Percentiles rank a stretch among this genome's conserved stretches.
Conservation (phyloP, 2,888 invertebrate species). For the Portevinia maculata region DNA sequence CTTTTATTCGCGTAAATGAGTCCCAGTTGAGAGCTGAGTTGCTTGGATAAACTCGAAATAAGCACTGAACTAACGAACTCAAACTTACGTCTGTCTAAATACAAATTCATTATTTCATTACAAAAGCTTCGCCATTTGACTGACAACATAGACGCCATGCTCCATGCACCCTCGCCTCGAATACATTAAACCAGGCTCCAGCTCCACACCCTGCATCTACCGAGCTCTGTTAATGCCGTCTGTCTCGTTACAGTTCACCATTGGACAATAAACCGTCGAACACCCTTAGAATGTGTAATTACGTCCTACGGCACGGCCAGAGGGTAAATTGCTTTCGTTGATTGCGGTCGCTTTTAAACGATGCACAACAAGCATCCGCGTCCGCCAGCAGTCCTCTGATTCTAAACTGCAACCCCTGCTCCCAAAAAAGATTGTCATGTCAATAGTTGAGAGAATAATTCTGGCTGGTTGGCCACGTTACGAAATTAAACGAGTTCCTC, state of each 20-base stretch:
- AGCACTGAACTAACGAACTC: too few species aligned
- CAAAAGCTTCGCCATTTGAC: too few species aligned
- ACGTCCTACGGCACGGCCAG: slow-evolving; percentile 33
- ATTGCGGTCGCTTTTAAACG: slow-evolving; percentile 71
- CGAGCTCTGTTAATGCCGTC: slow-evolving; percentile 26
- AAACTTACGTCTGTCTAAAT: too few species aligned
- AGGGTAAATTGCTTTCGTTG: slow-evolving; percentile 69
- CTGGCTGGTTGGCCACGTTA: slow-evolving; percentile 21
- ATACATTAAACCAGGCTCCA: too few species aligned
- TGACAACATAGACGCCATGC: too few species aligned
- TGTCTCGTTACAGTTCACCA: slow-evolving; percentile 56
- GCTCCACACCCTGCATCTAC: too few species aligned
- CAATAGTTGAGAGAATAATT: slow-evolving; percentile 48
- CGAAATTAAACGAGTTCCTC: slow-evolving; percentile 54
- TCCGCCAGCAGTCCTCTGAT: slow-evolving; percentile 47
- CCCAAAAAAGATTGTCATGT: slow-evolving; percentile 41
- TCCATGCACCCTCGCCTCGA: too few species aligned
- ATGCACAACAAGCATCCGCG: slow-evolving; percentile 37
- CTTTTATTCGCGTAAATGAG: too few species aligned
- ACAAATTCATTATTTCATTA: too few species aligned
- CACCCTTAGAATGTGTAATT: slow-evolving; percentile 69
- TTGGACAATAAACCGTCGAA: slow-evolving; percentile 21
- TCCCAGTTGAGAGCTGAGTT: too few species aligned
- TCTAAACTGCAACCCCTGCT: slow-evolving; percentile 49
- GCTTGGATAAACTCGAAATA: too few species aligned